Conservation (phyloP, 2,113 vertebrate genomes). For the Nerophis lumbriciformis region DNA sequence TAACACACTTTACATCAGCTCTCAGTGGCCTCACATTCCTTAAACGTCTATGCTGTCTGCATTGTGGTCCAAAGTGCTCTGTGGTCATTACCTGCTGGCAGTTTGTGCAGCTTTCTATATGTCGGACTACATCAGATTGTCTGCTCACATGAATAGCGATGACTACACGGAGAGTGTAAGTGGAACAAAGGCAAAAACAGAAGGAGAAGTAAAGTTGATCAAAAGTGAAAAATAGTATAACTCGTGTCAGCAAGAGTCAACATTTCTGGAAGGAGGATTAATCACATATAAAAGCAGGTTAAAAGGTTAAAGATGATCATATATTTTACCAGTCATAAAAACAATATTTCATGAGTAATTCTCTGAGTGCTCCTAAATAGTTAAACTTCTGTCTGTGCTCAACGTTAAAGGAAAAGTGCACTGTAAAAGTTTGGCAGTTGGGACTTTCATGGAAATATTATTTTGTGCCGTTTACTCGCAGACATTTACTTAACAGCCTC, state of each 20-base stretch:
- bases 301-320: slow-evolving; percentile 13
- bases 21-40: slow-evolving; percentile 38
- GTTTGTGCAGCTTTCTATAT: slow-evolving; percentile 14
- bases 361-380: slow-evolving; percentile 28
- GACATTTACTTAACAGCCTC: slow-evolving; percentile 17
- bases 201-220: not conserved
- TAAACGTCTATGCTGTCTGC: slow-evolving; percentile 8
- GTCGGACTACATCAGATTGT: slow-evolving; percentile 21
- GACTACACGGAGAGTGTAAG: not conserved
- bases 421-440: slow-evolving; percentile 12
- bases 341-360: slow-evolving; percentile 13
- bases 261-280: slow-evolving; percentile 1
- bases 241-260: slow-evolving; percentile 1
- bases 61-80: slow-evolving; percentile 15
- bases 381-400: slow-evolving; percentile 28
- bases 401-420: slow-evolving; percentile 39
- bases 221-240: slow-evolving; percentile 6
- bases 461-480: slow-evolving; percentile 11
- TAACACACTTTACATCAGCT: slow-evolving; percentile 53
- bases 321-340: slow-evolving; percentile 11
- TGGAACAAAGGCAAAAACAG: not conserved
- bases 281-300: slow-evolving; percentile 9
- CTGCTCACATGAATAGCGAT: slow-evolving; percentile 21
- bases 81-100: slow-evolving; percentile 26
- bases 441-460: slow-evolving; percentile 15